A percentile compares a stretch with the other conserved stretches of the same genome.
Evolutionary conservation across 2,113 vertebrate species (phyloP).

Genomic region (Caloenas nicobarica): DNA sequence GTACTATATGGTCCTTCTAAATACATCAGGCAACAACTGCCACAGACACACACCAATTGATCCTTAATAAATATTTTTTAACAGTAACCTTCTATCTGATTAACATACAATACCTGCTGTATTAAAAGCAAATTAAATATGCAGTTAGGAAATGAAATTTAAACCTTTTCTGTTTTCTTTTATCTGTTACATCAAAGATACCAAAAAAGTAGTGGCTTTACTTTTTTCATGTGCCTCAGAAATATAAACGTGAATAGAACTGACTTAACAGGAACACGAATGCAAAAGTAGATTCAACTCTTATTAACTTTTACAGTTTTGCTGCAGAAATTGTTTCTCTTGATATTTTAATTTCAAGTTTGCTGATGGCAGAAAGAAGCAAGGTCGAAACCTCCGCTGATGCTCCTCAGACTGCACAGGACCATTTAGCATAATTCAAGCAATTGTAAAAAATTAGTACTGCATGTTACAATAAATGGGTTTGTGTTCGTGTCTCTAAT

Average conservation of each 20-base stretch:
- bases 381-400: neutral
- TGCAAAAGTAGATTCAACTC: constrained; percentile 40
- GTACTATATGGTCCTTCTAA: neutral
- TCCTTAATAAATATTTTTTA: neutral
- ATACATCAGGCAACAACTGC: neutral
- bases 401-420: neutral
- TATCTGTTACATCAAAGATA: constrained; percentile 49
- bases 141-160: constrained; percentile 20
- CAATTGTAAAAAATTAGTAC: constrained; percentile 13
- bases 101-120: constrained; percentile 8
- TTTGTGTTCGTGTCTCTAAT: constrained; percentile 5
- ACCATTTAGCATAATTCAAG: constrained; percentile 6
- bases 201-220: neutral
- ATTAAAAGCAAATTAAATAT: constrained; percentile 40
- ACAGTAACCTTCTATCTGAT: neutral
- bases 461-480: neutral
- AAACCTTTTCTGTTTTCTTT: constrained; percentile 54
- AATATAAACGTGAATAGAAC: neutral
- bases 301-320: constrained; percentile 49
- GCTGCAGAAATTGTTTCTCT: constrained; percentile 39
- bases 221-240: constrained; percentile 33
- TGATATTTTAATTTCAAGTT: constrained; percentile 60
- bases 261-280: constrained; percentile 27
- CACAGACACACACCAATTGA: neutral
- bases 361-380: neutral